phyloP scores from a whole-genome alignment of 2,888 invertebrate genomes.

The Pycnomerus fuliginosus region DNA sequence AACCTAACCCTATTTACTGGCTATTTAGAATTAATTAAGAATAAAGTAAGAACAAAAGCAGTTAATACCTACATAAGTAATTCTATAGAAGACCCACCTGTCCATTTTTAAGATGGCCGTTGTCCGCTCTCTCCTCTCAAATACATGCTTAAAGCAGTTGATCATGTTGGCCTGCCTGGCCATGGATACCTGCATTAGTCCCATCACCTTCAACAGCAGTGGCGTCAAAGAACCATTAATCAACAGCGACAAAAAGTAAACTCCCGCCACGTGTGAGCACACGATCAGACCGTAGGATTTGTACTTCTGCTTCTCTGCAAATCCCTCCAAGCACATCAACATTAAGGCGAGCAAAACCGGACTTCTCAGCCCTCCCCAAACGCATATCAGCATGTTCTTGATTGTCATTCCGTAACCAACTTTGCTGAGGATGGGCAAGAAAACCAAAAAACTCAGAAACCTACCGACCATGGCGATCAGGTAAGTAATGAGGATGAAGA shows the following conservation, averaged over 20 bases:
- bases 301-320: too few relatives aligned
- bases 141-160: constrained; percentile 57
- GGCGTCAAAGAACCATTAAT: constrained; percentile 61
- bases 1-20: too few relatives aligned
- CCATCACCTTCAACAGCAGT: constrained; percentile 56
- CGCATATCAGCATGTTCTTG: constrained; percentile 4
- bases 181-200: constrained; percentile 56
- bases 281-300: too few relatives aligned
- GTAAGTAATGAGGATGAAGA: constrained; percentile 6
- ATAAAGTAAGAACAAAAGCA: too few relatives aligned
- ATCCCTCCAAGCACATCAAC: too few relatives aligned
- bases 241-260: constrained; percentile 59
- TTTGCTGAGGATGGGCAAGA: constrained; percentile 2
- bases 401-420: constrained; percentile 7
- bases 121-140: constrained; percentile 54
- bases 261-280: constrained; percentile 59
- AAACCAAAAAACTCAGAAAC: constrained; percentile 5
- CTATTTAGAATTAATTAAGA: too few relatives aligned
- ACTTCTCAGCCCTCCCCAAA: constrained; percentile 7
- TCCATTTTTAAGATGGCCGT: constrained; percentile 62
- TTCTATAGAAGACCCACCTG: too few relatives aligned
- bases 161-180: constrained; percentile 60
- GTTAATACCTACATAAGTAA: too few relatives aligned
- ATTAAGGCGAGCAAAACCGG: too few relatives aligned
- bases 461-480: constrained; percentile 2